These are phyloP conservation scores for Lasioglossum morio DNA, from an alignment of 2,888 invertebrate genomes.

Conservation along the genomic window DNA sequence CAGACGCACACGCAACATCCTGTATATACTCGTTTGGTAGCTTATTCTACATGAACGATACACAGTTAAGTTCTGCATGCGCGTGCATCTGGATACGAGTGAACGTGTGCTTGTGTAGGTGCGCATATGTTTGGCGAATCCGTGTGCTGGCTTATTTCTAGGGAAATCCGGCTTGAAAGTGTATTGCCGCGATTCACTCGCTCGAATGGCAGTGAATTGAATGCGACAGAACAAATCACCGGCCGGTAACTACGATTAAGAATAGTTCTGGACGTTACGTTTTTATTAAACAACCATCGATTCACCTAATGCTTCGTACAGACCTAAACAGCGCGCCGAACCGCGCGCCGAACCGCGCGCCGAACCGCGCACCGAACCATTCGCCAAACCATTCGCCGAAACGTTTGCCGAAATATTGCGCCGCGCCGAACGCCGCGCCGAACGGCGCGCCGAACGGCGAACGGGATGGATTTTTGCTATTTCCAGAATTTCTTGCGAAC, in stretches of 20 bases:
- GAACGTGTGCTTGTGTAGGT: neutral
- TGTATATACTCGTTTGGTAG: neutral
- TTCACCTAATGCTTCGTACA: no score
- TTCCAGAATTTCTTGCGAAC: no score
- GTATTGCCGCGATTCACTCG: neutral
- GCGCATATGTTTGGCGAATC: neutral
- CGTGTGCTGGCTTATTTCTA: neutral
- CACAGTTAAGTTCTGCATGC: neutral
- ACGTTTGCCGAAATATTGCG: no score
- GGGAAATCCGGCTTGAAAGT: slow-evolving; percentile 3
- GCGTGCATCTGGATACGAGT: neutral
- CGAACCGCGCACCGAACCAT: no score
- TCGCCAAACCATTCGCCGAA: no score
- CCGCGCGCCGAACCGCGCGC: no score
- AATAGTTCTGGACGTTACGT: neutral
- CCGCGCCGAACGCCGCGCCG: no score
- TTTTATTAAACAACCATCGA: neutral
- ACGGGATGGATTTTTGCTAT: no score
- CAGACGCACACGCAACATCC: neutral
- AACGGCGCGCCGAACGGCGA: no score
- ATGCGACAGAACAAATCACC: neutral
- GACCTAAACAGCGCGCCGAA: no score
- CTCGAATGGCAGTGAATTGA: neutral
- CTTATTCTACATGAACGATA: slow-evolving; percentile 24
- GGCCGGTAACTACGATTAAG: neutral